These are phyloP conservation scores for Sicus ferrugineus DNA, from an alignment of 2,888 invertebrate genomes.

Conservation along the genomic window DNA sequence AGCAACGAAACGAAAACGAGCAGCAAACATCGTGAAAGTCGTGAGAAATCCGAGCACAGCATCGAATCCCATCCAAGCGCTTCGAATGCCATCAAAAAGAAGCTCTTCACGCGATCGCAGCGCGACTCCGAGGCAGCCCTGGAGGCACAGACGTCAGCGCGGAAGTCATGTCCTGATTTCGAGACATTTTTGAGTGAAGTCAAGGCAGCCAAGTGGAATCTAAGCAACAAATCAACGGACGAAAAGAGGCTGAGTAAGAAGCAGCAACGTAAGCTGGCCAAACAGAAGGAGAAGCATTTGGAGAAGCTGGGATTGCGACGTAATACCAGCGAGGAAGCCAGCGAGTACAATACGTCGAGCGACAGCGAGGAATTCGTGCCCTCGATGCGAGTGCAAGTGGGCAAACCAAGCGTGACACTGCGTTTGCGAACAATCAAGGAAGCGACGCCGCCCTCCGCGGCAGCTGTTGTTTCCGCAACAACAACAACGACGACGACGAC, in stretches of 20 bases:
- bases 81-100: slow-evolving; percentile 55
- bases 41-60: slow-evolving; percentile 39
- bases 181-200: slow-evolving; percentile 60
- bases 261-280: slow-evolving; percentile 64
- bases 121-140: slow-evolving; percentile 50
- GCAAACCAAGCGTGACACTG: slow-evolving; percentile 61
- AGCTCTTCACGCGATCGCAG: slow-evolving; percentile 51
- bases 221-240: slow-evolving; percentile 60
- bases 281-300: slow-evolving; percentile 70
- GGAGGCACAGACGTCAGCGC: slow-evolving; percentile 42
- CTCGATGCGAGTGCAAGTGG: slow-evolving; percentile 57
- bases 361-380: slow-evolving; percentile 65
- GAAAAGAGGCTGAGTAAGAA: slow-evolving; percentile 64
- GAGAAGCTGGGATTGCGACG: slow-evolving; percentile 66
- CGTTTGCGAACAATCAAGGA: slow-evolving; percentile 53
- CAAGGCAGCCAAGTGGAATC: slow-evolving; percentile 58
- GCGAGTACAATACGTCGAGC: slow-evolving; percentile 57
- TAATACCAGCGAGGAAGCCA: slow-evolving; percentile 54
- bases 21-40: slow-evolving; percentile 36
- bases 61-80: slow-evolving; percentile 46
- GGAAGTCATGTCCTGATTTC: slow-evolving; percentile 56
- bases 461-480: not conserved
- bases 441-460: slow-evolving; percentile 40
- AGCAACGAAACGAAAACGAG: not conserved
- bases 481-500: too few relatives aligned